Percentiles rank a stretch among this genome's conserved stretches.
phyloP scores from a whole-genome alignment of 1,140 invertebrate species.

The Oncopeltus fasciatus region DNA sequence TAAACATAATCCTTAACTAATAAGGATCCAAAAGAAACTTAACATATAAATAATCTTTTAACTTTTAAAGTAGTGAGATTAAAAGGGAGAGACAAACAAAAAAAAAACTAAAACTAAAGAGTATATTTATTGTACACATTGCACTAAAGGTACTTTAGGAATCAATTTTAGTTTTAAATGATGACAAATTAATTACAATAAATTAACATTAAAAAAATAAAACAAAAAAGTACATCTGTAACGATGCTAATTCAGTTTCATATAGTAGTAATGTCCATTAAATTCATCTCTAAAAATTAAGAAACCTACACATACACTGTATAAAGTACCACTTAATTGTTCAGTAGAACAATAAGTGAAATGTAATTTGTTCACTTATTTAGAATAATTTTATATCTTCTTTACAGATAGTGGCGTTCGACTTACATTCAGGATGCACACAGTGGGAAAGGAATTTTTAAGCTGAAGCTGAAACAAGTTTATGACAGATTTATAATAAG shows the following conservation, averaged over 20 bases:
- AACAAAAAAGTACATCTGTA: neutral
- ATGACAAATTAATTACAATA: neutral
- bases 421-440: slow-evolving; percentile 1
- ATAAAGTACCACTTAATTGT: neutral
- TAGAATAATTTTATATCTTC: neutral
- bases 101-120: neutral
- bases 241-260: neutral
- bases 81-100: neutral
- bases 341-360: neutral
- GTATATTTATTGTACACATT: slow-evolving; percentile 8
- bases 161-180: neutral
- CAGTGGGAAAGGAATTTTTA: neutral
- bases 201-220: neutral
- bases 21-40: too few relatives aligned
- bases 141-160: neutral
- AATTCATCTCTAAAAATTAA: neutral
- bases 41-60: too few relatives aligned
- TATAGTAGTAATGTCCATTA: neutral
- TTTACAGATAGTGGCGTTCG: neutral
- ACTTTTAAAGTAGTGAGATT: too few relatives aligned
- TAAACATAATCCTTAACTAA: too few relatives aligned
- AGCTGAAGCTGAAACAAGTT: slow-evolving; percentile 6
- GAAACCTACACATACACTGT: neutral
- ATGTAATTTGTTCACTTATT: neutral
- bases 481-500: too few relatives aligned